Evolutionary conservation across 2,797 vertebrate species (phyloP), one percentile per base, ranked within the genome.

Genomic region (Bucorvus abyssinicus): DNA sequence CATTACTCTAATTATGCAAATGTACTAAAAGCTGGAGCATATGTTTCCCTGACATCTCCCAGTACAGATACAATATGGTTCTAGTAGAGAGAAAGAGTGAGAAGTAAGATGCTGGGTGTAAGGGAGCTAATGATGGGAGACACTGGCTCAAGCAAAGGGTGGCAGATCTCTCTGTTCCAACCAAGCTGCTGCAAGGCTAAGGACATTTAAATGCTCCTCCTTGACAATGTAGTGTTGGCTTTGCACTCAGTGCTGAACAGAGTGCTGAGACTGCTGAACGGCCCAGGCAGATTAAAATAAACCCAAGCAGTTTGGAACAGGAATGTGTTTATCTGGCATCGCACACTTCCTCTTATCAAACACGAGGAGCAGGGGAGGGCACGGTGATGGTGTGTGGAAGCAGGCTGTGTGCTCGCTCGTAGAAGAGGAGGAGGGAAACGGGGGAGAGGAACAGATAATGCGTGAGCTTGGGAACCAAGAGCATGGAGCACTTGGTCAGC

Each of bases 1-100:
- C 98, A 98, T 98, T 98, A 98, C 96, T 97, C 96, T 98, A 97
- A 98, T 98, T 98, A 98, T 98, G 98, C 92, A 98, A 98, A 98
- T 98, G 89, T 98, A 98, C 96, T 97, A 96, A 97, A 97, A 97
- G 97, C 96, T 97, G 87, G 95, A 98, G 97, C 98, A 98, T 98
- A 98, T 98, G 98, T 97, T 98, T 97, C 96, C 96, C 93, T 97
- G 94, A 96, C 96, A 96, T 97, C 98, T 95, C 70, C 79, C 84
- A 98, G 94, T 90, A 96, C 90, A 42, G 91, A 96, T 96, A 96
- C 97, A 97, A 97, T 97, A 96, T 96, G 96, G 95, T 90, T 96
- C 87, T 87, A 93, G 76, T 85, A 91, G 60, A 93, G 65, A 90
- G 74, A 77, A 86, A 32, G 84, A 91, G 49, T 87, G 77, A 93